Evolutionary conservation across 2,888 invertebrate genomes (phyloP).

Genomic region (Lysandra coridon): DNA sequence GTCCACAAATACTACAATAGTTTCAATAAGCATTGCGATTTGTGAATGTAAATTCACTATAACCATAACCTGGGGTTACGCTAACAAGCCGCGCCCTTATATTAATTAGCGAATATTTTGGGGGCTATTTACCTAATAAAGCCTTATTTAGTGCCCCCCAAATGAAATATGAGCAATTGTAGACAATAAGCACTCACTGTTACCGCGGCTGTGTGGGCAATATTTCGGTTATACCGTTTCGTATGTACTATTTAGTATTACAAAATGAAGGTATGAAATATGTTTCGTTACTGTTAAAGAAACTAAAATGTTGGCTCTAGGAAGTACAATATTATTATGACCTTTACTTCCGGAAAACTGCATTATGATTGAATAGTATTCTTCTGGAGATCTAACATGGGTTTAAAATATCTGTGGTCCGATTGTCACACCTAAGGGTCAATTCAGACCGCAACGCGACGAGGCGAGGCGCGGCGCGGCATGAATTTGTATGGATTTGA

Average conservation of each 20-base stretch:
- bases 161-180: conserved; percentile 53
- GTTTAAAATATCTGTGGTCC: too few species aligned
- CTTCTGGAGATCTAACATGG: too few species aligned
- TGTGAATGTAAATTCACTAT: neutral
- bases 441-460: too few species aligned
- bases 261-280: too few species aligned
- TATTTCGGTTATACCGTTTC: neutral
- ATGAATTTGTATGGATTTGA: too few species aligned
- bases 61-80: neutral
- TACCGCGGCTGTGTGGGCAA: conserved; percentile 1
- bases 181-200: conserved; percentile 40
- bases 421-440: too few species aligned
- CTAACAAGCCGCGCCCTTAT: conserved; percentile 49
- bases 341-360: too few species aligned
- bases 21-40: neutral
- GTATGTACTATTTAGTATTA: neutral
- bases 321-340: too few species aligned
- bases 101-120: conserved; percentile 60
- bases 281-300: too few species aligned
- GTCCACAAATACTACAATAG: neutral
- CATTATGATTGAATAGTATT: too few species aligned
- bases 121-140: conserved; percentile 67
- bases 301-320: too few species aligned
- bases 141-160: conserved; percentile 67
- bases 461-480: too few species aligned